Base-by-base conservation (phyloP, 2,888 invertebrate species). In the Drosophila birchii region DNA sequence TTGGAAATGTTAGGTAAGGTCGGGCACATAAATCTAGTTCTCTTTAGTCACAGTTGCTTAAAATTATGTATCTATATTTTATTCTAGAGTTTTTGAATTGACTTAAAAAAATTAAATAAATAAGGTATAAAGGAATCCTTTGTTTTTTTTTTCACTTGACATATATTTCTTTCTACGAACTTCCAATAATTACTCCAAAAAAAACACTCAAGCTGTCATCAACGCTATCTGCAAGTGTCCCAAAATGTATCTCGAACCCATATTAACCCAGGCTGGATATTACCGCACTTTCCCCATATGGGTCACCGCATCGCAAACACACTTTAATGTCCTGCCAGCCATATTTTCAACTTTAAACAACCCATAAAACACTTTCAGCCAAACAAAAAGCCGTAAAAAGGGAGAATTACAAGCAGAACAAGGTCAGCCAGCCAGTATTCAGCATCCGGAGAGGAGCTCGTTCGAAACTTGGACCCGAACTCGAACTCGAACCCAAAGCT, bases 311-410 rank as follows among this genome's bases (percentile, higher is more conserved):
- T 49, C 36, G 39, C 49, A 66, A 66, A 51, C 47, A 47, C 69
- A 49, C 57, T 68, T 68, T 49, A 68, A 69, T 69, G 68, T 54
- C 45, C 67, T 68, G 55, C 45, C 54, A 55, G 26, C 68, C 68
- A 55, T 67, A 67, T 55, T 57, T 57, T 49, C 49, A 57, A 68
- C 70, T 68, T 68, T 69, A 69, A 68, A 69, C 70, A 69, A 56
- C 36, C 39, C 67, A 68, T 69, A 69, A 68, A 68, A 41, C 68
- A 69, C 70, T 69, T 49, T 68, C 68, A 11, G 44, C 44, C 66
- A 39, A 55, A 69, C 47, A 54, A 47, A 49, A 69, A 57, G 68
- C 41, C 32, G 66, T 66, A 64, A 64, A 66, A 66, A 66, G 70
- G 29, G 57, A 69, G 57, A 68, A 69, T 56, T 49, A 62, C 57